Base-by-base conservation (phyloP, 1,140 invertebrate genomes). In the Drosophila virilis region DNA sequence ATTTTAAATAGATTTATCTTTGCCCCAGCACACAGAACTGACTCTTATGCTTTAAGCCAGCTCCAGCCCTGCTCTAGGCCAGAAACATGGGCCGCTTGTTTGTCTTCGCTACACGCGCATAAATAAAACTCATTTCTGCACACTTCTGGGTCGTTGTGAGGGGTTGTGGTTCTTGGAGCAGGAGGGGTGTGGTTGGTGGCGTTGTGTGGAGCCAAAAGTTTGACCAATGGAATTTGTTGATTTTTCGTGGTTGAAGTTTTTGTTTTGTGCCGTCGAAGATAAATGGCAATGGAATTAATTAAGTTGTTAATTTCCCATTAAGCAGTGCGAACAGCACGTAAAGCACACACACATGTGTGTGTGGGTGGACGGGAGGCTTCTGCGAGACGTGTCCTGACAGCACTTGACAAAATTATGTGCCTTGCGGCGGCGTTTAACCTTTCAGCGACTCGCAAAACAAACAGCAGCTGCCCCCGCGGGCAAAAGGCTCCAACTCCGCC, bases 221-320 rank as follows among this genome's bases (percentile, higher is more conserved):
- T 89, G 73, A 68, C 84, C 84, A 88, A 77, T 86, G 77, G 70
- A 89, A 83, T 74, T 88, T 88, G 75, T 89, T 79, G 79, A 83
- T 88, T 88, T 86, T 68, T 50, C 58, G 73, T 71, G 57, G 75
- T 70, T 76, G 79, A 73, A 82, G 68, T 75, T 89, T 71, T 51
- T 54, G 60, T 61, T 48, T 55, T 33, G 67, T 38, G 75, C 52
- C 57, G 52, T 62, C 81, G 71, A 90, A 90, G 85, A 90, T 90
- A 85, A 90, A 90, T 90, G 85, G 85, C 85, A 90, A 77, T 73
- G 78, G 70, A 85, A 90, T 90, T 90, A 90, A 90, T 90, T 90
- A 90, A 90, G 85, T 90, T 90, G 85, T 90, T 90, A 90, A 90
- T 90, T 90, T 85, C 78, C 86, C 86, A 90, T 90, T 90, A 90